Base-by-base conservation (phyloP, 2,113 vertebrate species). In the Albula glossodonta region DNA sequence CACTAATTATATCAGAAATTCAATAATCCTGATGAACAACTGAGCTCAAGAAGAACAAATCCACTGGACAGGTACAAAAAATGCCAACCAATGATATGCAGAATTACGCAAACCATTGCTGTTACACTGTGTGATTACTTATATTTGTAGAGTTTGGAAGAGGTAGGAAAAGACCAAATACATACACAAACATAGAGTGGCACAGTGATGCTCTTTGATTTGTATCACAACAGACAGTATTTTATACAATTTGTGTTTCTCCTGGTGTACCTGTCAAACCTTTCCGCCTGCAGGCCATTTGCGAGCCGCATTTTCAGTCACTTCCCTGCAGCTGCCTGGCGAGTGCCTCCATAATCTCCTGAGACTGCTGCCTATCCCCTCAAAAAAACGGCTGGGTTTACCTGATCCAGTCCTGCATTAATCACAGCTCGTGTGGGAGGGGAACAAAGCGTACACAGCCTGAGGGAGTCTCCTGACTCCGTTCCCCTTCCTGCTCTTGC, bases 371-470 rank as follows among this genome's bases (percentile, higher is more conserved):
- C 88, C 88, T 91, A 89, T 92, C 85, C 87, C 91, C 88, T 84
- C 70, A 31, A 91, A 87, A 94, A 92, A 89, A 89, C 90, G 63
- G 82, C 84, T 81, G 87, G 88, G 86, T 85, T 92, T 91, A 94
- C 93, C 94, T 94, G 92, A 93, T 91, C 89, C 91, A 86, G 83
- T 83, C 87, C 91, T 89, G 89, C 91, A 91, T 92, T 94, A 93
- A 93, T 93, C 91, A 90, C 90, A 87, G 83, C 79, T 85, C 85
- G 90, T 92, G 89, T 89, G 89, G 90, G 93, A 91, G 81, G 57
- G 83, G 79, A 91, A 90, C 88, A 90, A 88, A 90, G 88, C 87
- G 51, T 66, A 50, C 53, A 56, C 25, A 82, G 84, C 87, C 81
- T 80, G 74, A 79, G 86, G 74, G 85, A 84, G 83, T 49, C 85